phyloP scores from a whole-genome alignment of 2,113 vertebrate genomes.

The Sinocyclocheilus maitianheensis region DNA sequence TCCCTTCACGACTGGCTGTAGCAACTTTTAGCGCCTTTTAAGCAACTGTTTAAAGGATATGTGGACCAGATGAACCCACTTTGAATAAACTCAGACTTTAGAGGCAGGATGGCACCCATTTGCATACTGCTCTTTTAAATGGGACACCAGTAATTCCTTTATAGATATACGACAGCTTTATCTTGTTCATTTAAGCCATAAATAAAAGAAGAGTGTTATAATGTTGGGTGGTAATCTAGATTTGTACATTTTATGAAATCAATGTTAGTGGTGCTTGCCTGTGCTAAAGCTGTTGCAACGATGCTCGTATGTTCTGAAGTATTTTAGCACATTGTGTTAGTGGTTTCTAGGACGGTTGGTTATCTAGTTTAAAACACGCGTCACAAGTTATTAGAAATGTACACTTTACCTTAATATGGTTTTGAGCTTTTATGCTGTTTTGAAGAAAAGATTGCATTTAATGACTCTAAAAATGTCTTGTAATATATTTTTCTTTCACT shows the following conservation, averaged over 20 bases:
- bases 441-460: neutral
- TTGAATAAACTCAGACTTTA: neutral
- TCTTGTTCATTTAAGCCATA: neutral
- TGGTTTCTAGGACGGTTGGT: neutral
- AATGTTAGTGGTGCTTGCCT: neutral
- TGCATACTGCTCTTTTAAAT: neutral
- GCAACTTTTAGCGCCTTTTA: neutral
- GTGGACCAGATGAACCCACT: neutral
- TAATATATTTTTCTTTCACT: too few species aligned
- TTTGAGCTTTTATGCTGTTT: neutral
- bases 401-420: neutral
- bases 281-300: neutral
- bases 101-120: neutral
- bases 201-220: too few species aligned
- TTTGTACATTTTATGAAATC: too few species aligned
- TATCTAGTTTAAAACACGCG: neutral
- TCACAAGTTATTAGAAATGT: neutral
- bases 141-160: neutral
- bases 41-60: neutral
- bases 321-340: neutral
- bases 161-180: neutral
- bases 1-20: neutral
- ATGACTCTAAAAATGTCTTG: too few species aligned
- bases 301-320: neutral
- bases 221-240: neutral